Conservation (phyloP, 2,113 vertebrate species). For the Hystrix cristata region DNA sequence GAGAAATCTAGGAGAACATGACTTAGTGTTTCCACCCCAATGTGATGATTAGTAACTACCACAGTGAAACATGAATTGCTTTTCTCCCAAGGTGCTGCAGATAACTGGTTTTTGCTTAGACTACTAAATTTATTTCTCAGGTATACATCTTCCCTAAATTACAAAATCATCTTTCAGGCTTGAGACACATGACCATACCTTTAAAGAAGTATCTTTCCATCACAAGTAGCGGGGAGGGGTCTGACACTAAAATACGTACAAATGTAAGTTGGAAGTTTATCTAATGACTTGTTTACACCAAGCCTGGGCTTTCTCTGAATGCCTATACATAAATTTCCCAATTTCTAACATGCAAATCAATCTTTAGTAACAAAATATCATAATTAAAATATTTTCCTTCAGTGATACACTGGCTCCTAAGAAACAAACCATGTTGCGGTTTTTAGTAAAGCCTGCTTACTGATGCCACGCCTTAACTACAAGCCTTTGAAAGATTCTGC, state of each 20-base stretch:
- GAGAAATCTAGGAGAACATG: neutral
- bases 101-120: neutral
- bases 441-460: neutral
- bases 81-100: neutral
- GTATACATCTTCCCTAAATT: neutral
- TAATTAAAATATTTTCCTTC: neutral
- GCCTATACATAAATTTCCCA: neutral
- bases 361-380: neutral
- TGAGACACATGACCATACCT: neutral
- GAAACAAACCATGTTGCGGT: neutral
- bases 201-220: neutral
- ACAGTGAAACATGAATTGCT: neutral
- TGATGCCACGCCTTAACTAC: neutral
- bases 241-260: neutral
- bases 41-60: neutral
- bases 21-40: accelerated
- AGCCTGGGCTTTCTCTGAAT: neutral
- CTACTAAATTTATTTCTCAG: neutral
- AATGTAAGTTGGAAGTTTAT: neutral
- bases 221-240: neutral
- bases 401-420: neutral
- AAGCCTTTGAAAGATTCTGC: neutral
- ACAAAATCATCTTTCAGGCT: conserved; percentile 14
- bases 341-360: neutral
- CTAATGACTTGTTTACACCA: neutral